phyloP scores from a whole-genome alignment of 2,797 vertebrate species.

The Diglossa cyanea region DNA sequence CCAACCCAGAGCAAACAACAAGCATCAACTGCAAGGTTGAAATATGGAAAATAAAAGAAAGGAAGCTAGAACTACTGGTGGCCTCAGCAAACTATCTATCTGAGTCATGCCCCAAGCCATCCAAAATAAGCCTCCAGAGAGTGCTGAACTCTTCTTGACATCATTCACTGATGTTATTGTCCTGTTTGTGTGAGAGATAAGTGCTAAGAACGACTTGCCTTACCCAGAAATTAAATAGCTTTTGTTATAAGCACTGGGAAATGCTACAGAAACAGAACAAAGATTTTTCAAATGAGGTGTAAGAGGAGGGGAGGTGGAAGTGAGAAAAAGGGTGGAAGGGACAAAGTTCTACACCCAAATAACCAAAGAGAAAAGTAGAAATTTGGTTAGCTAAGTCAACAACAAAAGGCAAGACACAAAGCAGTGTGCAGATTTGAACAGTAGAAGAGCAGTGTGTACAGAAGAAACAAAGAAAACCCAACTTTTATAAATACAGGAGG shows the following conservation, averaged over 20 bases:
- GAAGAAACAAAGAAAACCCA: background rate
- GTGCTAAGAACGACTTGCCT: background rate
- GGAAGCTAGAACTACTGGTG: background rate
- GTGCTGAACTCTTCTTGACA: background rate
- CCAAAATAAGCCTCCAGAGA: background rate
- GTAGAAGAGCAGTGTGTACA: background rate
- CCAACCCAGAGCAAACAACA: background rate
- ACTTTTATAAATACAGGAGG: background rate
- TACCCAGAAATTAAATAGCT: background rate
- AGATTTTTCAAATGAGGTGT: background rate
- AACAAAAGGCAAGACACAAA: background rate
- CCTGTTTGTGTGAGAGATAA: background rate
- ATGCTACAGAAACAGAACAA: background rate
- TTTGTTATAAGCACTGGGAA: background rate
- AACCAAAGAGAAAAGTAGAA: background rate
- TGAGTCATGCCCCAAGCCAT: background rate
- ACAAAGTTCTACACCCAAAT: background rate
- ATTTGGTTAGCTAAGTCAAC: background rate
- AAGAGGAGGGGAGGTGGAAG: background rate
- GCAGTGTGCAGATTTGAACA: background rate
- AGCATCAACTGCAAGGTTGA: background rate
- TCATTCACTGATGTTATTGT: background rate
- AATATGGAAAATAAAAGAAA: background rate
- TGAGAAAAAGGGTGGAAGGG: background rate
- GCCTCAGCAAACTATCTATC: background rate